Evolutionary conservation across 1,140 invertebrate species (phyloP).

Genomic region (Oreohelix idahoensis): DNA sequence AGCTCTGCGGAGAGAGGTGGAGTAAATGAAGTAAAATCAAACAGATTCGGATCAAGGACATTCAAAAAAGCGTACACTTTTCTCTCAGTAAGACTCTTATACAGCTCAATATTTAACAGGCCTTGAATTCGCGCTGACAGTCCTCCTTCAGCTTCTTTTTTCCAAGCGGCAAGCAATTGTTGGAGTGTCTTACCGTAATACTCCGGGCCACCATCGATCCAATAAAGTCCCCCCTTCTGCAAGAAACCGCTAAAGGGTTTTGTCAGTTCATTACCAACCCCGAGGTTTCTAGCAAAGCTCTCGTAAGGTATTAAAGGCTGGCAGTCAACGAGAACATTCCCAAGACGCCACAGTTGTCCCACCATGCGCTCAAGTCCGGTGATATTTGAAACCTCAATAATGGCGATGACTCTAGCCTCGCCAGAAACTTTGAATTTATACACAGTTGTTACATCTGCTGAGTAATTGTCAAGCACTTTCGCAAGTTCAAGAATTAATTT

Average conservation of each 20-base stretch:
- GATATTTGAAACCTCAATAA: neutral
- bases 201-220: neutral
- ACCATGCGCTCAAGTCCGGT: neutral
- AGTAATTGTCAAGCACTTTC: neutral
- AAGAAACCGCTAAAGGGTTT: neutral
- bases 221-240: neutral
- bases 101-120: neutral
- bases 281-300: neutral
- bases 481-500: neutral
- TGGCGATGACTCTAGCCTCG: neutral
- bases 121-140: neutral
- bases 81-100: neutral
- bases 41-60: neutral
- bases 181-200: neutral
- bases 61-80: neutral
- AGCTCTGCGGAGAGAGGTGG: neutral
- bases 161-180: neutral
- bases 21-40: neutral
- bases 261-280: neutral
- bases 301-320: neutral
- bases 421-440: conserved; percentile 2
- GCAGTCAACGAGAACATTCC: neutral
- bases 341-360: neutral
- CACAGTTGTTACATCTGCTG: neutral
- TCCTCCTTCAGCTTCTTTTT: neutral